Conservation (phyloP, 2,888 invertebrate genomes). For the Anthrax anthrax region DNA sequence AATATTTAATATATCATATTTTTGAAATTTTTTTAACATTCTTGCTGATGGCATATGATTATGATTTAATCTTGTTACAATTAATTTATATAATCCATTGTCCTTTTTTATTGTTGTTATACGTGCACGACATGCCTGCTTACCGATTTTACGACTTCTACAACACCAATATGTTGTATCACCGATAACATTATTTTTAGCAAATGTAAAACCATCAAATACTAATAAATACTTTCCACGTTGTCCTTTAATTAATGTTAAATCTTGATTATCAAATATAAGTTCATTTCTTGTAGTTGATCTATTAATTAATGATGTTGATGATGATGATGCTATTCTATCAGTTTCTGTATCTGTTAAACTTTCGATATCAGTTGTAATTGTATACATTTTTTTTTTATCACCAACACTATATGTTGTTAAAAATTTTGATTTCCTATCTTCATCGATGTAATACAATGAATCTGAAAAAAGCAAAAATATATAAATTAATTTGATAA, state of each 20-base stretch:
- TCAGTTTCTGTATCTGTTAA: too few species aligned
- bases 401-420: too few species aligned
- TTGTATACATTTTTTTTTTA: too few species aligned
- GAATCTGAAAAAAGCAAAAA: too few species aligned
- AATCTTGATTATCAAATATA: conserved; percentile 13
- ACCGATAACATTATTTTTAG: conserved; percentile 26
- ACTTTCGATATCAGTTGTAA: too few species aligned
- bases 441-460: too few species aligned
- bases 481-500: too few species aligned
- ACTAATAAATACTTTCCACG: conserved; percentile 26
- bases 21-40: conserved; percentile 17
- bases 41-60: conserved; percentile 27
- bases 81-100: conserved; percentile 25
- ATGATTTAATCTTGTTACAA: conserved; percentile 26
- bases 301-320: too few species aligned
- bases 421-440: too few species aligned
- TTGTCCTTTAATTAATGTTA: conserved; percentile 29
- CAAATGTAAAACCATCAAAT: conserved; percentile 27
- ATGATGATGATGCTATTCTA: too few species aligned
- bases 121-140: conserved; percentile 24
- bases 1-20: not conserved
- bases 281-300: not conserved
- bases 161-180: conserved; percentile 32
- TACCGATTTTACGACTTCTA: conserved; percentile 23
- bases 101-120: conserved; percentile 20